Evolutionary conservation across 2,797 vertebrate genomes (phyloP).

Genomic region (Rhinophrynus dorsalis): DNA sequence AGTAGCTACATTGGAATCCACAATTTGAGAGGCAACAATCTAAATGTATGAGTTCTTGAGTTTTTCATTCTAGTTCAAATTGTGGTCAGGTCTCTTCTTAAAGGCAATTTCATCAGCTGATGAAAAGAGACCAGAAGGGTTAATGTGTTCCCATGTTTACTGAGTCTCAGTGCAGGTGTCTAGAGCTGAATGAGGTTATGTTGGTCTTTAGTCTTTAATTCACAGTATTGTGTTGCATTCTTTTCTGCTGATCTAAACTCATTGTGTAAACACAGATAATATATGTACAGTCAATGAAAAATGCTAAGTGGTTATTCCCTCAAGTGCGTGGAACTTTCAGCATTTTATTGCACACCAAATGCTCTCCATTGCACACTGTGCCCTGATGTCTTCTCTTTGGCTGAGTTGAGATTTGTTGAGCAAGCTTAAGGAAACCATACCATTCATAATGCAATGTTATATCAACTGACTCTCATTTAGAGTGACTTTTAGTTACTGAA

Average conservation of each 20-base stretch:
- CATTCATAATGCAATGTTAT: background rate
- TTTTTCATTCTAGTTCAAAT: too few relatives aligned
- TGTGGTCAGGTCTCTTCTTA: too few relatives aligned
- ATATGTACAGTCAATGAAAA: conserved; percentile 19
- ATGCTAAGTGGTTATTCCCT: background rate
- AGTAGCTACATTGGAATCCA: too few relatives aligned
- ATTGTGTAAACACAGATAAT: background rate
- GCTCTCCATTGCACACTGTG: background rate
- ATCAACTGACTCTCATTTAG: background rate
- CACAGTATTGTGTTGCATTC: background rate
- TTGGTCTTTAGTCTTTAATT: background rate
- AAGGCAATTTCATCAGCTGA: too few relatives aligned
- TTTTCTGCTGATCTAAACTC: background rate
- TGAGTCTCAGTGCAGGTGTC: too few relatives aligned
- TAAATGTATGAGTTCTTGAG: too few relatives aligned
- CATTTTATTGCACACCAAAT: conserved; percentile 11
- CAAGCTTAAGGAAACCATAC: background rate
- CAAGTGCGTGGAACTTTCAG: background rate
- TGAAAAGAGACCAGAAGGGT: too few relatives aligned
- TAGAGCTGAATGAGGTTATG: background rate
- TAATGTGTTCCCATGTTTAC: too few relatives aligned
- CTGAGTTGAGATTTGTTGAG: conserved; percentile 3
- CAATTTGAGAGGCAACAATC: too few relatives aligned
- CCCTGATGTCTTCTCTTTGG: conserved; percentile 8
- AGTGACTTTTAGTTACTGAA: background rate